These are phyloP conservation scores for Carettochelys insculpta DNA, from an alignment of 2,113 vertebrate species.

Conservation along the genomic window DNA sequence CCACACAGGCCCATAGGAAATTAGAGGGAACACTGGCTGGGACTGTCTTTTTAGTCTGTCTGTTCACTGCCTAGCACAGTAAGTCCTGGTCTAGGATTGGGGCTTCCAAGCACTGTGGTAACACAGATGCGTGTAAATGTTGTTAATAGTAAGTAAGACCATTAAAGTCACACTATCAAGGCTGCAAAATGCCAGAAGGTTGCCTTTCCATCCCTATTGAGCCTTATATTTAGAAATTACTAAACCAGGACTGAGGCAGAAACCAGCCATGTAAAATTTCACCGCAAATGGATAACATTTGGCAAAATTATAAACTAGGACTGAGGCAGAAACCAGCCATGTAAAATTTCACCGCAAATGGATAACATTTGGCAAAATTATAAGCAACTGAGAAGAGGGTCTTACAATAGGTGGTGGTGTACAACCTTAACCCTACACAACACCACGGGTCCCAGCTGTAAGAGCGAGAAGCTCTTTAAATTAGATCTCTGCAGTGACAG, in stretches of 20 bases:
- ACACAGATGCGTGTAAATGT: no score
- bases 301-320: background rate
- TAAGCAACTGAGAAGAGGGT: background rate
- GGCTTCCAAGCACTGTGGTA: no score
- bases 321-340: background rate
- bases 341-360: conserved; percentile 14
- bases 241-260: background rate
- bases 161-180: background rate
- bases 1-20: no score
- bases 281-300: background rate
- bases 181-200: background rate
- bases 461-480: background rate
- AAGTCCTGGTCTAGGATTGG: background rate
- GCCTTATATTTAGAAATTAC: background rate
- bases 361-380: background rate
- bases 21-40: no score
- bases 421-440: background rate
- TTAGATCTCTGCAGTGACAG: background rate
- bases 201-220: background rate
- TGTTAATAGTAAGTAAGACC: background rate
- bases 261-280: background rate
- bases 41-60: background rate
- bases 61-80: background rate
- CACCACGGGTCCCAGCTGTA: background rate
- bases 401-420: background rate